Conservation (phyloP, 2,888 invertebrate genomes). For the Apamea crenata region DNA sequence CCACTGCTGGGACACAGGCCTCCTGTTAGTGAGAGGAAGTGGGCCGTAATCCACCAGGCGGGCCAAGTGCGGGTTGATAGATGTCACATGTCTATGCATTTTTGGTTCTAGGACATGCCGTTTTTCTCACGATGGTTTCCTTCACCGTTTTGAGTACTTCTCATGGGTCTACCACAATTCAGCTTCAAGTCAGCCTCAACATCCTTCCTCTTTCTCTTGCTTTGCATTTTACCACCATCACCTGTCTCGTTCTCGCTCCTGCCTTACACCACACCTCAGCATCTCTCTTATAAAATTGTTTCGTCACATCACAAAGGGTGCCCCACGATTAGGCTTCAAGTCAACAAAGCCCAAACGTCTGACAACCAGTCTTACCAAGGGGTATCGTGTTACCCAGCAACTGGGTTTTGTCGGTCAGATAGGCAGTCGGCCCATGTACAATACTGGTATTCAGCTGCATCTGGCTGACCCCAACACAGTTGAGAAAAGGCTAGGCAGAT, state of each 20-base stretch:
- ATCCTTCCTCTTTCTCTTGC: too few relatives aligned
- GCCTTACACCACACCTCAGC: slow-evolving; percentile 10
- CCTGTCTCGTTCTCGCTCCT: not conserved
- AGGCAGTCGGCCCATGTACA: not conserved
- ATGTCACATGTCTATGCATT: too few relatives aligned
- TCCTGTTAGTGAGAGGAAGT: too few relatives aligned
- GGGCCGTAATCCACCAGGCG: too few relatives aligned
- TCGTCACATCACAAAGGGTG: slow-evolving; percentile 48
- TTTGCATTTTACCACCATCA: not conserved
- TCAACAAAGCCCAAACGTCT: not conserved
- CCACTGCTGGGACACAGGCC: too few relatives aligned
- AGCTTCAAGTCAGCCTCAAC: too few relatives aligned
- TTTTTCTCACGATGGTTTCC: too few relatives aligned
- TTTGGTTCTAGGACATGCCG: too few relatives aligned
- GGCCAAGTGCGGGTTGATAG: too few relatives aligned
- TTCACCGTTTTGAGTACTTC: too few relatives aligned
- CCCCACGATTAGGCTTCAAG: slow-evolving; percentile 41
- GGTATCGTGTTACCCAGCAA: not conserved
- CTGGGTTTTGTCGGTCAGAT: not conserved
- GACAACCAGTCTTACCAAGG: not conserved
- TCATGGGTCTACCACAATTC: too few relatives aligned
- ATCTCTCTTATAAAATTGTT: slow-evolving; percentile 57
- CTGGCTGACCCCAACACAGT: not conserved
- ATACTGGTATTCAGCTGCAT: not conserved
- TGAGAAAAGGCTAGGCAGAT: not conserved